phyloP scores from a whole-genome alignment of 1,140 invertebrate species.

The Saccostrea glomerata region DNA sequence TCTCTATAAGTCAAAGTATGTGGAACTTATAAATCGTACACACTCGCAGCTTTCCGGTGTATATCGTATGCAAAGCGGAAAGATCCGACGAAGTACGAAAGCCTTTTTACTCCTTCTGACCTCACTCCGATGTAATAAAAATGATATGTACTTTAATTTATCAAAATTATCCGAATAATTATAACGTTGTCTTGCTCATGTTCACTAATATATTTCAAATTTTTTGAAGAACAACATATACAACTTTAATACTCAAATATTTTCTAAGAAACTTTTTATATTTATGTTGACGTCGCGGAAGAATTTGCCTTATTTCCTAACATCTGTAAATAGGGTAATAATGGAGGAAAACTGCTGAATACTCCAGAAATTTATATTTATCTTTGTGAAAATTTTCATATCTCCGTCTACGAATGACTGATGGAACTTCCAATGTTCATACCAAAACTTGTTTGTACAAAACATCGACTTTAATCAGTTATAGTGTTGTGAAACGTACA shows the following conservation, averaged over 20 bases:
- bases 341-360: constrained; percentile 45
- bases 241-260: background rate
- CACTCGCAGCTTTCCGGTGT: background rate
- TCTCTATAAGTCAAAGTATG: too few relatives aligned
- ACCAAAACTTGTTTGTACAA: constrained; percentile 7
- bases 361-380: constrained; percentile 27
- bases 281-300: constrained; percentile 38
- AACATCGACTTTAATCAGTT: background rate
- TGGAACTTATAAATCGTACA: too few relatives aligned
- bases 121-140: constrained; percentile 16
- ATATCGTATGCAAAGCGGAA: background rate
- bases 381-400: constrained; percentile 19
- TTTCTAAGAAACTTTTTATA: background rate
- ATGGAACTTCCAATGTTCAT: constrained; percentile 33
- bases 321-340: constrained; percentile 46
- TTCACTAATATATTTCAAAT: background rate
- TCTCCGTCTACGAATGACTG: constrained; percentile 8
- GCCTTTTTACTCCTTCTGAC: background rate
- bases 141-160: background rate
- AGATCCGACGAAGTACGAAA: constrained; percentile 1
- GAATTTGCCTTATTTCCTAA: constrained; percentile 37
- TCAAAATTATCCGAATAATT: background rate
- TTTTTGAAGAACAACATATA: too few relatives aligned
- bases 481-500: constrained; percentile 27
- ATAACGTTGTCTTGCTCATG: background rate